Evolutionary conservation across 2,888 invertebrate genomes (phyloP).

Genomic region (Mactromeris polynyma): DNA sequence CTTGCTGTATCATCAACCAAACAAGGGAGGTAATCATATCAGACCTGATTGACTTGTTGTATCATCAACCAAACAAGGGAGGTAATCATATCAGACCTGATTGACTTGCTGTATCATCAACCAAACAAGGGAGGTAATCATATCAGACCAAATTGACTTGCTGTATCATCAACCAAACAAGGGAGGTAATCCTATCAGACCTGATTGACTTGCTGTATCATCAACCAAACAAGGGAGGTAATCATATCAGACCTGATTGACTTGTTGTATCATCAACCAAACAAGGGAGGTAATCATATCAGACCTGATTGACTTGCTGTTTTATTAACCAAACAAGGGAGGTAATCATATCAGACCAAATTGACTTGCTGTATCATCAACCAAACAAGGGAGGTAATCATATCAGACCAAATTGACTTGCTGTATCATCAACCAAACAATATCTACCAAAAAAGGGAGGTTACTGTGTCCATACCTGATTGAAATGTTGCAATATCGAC

Average conservation of each 20-base stretch:
- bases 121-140: background rate
- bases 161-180: background rate
- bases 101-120: background rate
- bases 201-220: no score
- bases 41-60: no score
- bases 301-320: background rate
- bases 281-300: background rate
- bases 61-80: background rate
- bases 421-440: background rate
- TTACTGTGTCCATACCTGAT: background rate
- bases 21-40: background rate
- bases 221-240: background rate
- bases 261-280: background rate
- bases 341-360: background rate
- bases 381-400: background rate
- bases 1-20: no score
- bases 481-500: no score
- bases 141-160: background rate
- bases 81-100: background rate
- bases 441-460: background rate
- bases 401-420: background rate
- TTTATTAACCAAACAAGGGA: constrained; percentile 1
- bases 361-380: no score
- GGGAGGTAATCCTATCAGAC: background rate
- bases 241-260: background rate